A percentile compares a stretch with the other conserved stretches of the same genome.
phyloP scores from a whole-genome alignment of 1,140 invertebrate species.

The Agraylea sexmaculata region DNA sequence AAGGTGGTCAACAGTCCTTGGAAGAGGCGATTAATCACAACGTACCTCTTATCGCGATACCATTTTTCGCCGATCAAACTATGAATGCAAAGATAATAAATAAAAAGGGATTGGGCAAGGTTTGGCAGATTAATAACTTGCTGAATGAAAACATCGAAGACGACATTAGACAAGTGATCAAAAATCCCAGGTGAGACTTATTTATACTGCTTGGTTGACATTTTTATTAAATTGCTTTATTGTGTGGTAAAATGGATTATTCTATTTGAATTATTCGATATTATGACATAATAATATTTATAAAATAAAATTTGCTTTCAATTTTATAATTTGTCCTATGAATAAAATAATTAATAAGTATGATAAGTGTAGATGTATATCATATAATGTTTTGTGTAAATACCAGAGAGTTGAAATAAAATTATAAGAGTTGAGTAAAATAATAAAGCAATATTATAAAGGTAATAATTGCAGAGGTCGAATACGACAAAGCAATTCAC shows the following conservation, averaged over 20 bases:
- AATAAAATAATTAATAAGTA: not conserved
- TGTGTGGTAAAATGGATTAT: too few species aligned
- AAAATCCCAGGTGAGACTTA: not conserved
- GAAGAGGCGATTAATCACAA: conserved; percentile 37
- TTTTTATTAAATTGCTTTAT: too few species aligned
- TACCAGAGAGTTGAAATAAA: too few species aligned
- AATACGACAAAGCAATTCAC: too few species aligned
- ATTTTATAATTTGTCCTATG: not conserved
- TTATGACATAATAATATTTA: not conserved
- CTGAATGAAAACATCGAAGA: not conserved
- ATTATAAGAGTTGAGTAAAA: too few species aligned
- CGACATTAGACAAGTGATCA: not conserved
- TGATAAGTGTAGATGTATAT: too few species aligned
- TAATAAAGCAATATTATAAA: too few species aligned
- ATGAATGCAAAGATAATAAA: conserved; percentile 20
- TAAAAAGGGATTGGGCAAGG: conserved; percentile 7
- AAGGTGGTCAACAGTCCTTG: conserved; percentile 40
- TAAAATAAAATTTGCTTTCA: not conserved
- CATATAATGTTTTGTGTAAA: too few species aligned
- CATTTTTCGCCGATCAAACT: conserved; percentile 20
- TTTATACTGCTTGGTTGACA: too few species aligned
- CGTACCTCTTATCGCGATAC: conserved; percentile 34
- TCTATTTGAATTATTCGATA: too few species aligned
- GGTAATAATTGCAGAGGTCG: too few species aligned
- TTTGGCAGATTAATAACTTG: not conserved